These are phyloP conservation scores for Phorcus lineatus DNA, from an alignment of 2,888 invertebrate genomes.

Conservation along the genomic window DNA sequence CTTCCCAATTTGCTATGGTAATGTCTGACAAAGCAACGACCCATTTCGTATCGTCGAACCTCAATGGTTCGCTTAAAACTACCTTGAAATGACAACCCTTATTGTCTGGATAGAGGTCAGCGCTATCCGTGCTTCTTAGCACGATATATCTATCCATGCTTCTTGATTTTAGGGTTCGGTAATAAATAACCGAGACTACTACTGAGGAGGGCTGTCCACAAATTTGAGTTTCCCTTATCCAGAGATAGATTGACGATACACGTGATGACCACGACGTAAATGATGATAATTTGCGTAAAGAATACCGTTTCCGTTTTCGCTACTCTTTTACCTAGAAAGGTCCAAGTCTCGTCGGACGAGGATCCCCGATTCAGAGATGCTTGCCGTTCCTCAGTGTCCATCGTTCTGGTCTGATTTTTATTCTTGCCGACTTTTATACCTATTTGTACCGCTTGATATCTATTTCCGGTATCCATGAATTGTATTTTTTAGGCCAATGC, in stretches of 20 bases:
- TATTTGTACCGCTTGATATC: slow-evolving; percentile 26
- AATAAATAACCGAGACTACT: neutral
- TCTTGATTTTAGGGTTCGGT: slow-evolving; percentile 12
- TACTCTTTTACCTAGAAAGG: neutral
- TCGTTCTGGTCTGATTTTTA: neutral
- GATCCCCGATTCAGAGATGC: neutral
- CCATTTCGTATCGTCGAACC: neutral
- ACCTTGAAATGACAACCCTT: neutral
- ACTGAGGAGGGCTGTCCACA: slow-evolving; percentile 17
- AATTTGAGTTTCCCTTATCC: neutral
- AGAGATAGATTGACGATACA: slow-evolving; percentile 11
- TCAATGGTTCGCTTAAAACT: neutral
- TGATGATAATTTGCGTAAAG: slow-evolving; percentile 2
- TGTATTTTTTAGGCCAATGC: slow-evolving; percentile 44
- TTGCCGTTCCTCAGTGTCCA: neutral
- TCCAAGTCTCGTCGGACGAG: neutral
- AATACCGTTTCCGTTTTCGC: slow-evolving; percentile 8
- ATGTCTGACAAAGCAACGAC: neutral
- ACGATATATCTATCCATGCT: slow-evolving; percentile 2
- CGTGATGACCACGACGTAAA: slow-evolving; percentile 3
- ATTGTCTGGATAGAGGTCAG: neutral
- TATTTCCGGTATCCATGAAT: slow-evolving; percentile 33
- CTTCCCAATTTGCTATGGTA: neutral
- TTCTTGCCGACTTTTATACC: neutral
- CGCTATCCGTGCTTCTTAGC: neutral